A percentile compares a stretch with the other conserved stretches of the same genome.
Evolutionary conservation across 2,797 vertebrate genomes (phyloP).

Genomic region (Channa striata): DNA sequence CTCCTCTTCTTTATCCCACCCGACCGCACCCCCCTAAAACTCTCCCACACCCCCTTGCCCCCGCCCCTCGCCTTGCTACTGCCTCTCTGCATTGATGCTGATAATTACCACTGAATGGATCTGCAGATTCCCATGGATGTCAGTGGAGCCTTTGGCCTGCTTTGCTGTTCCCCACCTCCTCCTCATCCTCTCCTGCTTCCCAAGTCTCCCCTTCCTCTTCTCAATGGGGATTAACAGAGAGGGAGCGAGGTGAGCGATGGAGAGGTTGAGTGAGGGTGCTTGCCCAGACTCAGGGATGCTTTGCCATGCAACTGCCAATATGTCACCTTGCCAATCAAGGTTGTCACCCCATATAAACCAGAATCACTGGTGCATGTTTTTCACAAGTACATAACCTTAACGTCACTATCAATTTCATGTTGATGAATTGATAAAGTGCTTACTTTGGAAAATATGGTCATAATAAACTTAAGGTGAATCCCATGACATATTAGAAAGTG

Average conservation of each 20-base stretch:
- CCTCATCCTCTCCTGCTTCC: conserved; percentile 66
- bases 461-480: conserved; percentile 58
- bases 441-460: conserved; percentile 42
- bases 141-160: conserved; percentile 80
- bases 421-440: conserved; percentile 46
- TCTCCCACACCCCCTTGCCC: conserved; percentile 73
- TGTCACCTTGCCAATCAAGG: conserved; percentile 66
- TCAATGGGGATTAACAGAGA: conserved; percentile 80
- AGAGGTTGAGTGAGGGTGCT: conserved; percentile 66
- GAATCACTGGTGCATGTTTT: conserved; percentile 29
- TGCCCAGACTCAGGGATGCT: conserved; percentile 59
- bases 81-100: conserved; percentile 81
- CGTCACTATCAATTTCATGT: conserved; percentile 46
- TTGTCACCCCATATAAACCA: conserved; percentile 52
- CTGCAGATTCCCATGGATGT: conserved; percentile 85
- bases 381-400: conserved; percentile 20
- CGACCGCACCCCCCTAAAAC: conserved; percentile 56
- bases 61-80: conserved; percentile 69
- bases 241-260: conserved; percentile 57
- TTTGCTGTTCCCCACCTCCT: conserved; percentile 60
- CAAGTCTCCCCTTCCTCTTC: conserved; percentile 61
- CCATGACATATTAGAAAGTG: conserved; percentile 49
- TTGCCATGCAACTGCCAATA: conserved; percentile 64
- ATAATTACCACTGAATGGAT: conserved; percentile 88
- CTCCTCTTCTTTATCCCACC: conserved; percentile 28